Evolutionary conservation across 2,113 vertebrate genomes (phyloP).

Genomic region (Vulpes ferrilata): DNA sequence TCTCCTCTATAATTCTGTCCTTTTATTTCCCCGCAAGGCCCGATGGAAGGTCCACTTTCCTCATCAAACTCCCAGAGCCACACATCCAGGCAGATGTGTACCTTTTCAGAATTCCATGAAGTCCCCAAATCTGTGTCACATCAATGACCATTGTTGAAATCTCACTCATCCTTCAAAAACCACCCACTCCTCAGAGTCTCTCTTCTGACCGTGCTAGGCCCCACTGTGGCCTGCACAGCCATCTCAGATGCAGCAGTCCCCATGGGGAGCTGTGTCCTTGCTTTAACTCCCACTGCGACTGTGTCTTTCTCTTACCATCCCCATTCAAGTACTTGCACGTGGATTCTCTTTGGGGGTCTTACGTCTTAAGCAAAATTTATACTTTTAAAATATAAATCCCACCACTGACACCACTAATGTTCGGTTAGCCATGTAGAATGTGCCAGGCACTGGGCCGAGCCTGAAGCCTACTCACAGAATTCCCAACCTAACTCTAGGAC

Average conservation of each 20-base stretch:
- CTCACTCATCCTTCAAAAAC: background rate
- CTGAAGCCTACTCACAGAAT: background rate
- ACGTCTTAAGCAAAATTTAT: background rate
- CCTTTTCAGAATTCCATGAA: background rate
- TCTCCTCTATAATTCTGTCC: background rate
- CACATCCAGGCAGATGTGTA: background rate
- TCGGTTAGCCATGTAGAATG: rapidly evolving
- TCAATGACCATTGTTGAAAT: background rate
- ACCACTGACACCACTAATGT: background rate
- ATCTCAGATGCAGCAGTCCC: background rate
- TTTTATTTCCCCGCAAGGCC: background rate
- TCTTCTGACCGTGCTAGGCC: background rate
- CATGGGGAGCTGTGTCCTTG: background rate
- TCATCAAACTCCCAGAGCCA: background rate
- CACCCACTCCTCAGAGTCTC: background rate
- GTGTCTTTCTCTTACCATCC: background rate
- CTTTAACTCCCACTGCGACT: background rate
- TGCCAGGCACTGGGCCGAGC: background rate
- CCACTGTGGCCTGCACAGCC: background rate
- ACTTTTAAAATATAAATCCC: background rate
- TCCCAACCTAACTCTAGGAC: background rate
- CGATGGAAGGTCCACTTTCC: background rate
- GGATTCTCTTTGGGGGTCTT: background rate
- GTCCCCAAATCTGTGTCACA: background rate
- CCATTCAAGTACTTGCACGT: background rate